Base-by-base conservation (phyloP, 2,888 invertebrate genomes). In the Habroteleia sp. region DNA sequence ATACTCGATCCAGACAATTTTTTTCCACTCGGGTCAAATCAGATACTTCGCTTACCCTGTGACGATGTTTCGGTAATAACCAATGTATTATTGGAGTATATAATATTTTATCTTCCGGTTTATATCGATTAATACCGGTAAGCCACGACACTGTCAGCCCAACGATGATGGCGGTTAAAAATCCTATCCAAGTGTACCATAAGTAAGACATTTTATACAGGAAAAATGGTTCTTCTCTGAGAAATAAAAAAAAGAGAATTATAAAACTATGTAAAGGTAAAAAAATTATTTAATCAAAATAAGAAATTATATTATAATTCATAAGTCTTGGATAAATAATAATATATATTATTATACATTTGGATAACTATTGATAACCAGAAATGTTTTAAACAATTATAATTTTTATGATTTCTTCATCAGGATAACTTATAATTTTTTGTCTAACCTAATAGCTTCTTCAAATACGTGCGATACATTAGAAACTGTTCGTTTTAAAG, bases 131-230 rank as follows among this genome's bases (percentile, higher is more conserved):
- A 2, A 91, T 90, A 4, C 91, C 91, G 0, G 93, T 93, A 79
- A 93, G 90, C 87, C 92, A 93, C 11, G 94, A 94, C 17, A 94
- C 93, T 17, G 92, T 80, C 10, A 93, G 86, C 0, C 95, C 95
- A 3, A 94, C 90, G 1, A 91, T 63, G 39, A 94, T 90, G 6
- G 93, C 92, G 0, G 92, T 92, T 0, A 91, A 77, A 82, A 93
- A 92, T 3, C 95, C 95, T n/a, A 94, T 90, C 72, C 93, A 89
- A 0, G 94, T 93, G 88, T 94, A 95, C 90, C 94, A 95, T 86
- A 94, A 90, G 87, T 95, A 95, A 7, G 94, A 94, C 83, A 95
- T 86, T 79, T 92, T 89, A 85, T 93, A 95, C 65, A 94, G 84
- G 80, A 91, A 89, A 85, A 93, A 93, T n/a, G 92, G 91, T 20